Base-by-base conservation (phyloP, 2,888 invertebrate genomes). In the Sceliomorpha sp. region DNA sequence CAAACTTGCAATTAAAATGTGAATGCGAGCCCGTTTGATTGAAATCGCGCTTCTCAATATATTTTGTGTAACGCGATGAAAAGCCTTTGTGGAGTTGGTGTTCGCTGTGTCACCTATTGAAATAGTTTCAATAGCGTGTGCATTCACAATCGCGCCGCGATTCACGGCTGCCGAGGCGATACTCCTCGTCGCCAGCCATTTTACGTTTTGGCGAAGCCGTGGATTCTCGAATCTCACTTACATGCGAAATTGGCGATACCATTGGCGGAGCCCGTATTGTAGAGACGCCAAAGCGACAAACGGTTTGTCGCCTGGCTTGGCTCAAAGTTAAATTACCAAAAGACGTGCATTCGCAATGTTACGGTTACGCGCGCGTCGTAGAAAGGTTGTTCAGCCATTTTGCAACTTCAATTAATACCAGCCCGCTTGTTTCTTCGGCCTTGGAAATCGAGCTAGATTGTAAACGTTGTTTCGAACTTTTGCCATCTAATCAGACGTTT, bases 321-420 rank as follows among this genome's bases (percentile, higher is more conserved):
- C 71, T 51, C 58, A 64, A 53, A 69, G 72, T 62, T 74, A 72
- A 78, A 80, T 79, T 76, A 74, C 67, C 59, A 34, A 53, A 39
- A 34, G 60, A 53, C 45, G 47, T 75, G 67, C 70, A 74, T 63
- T 68, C 55, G 48, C 26, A 44, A 50, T 32, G 5, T 20, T 39
- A 60, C 55, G 59, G 55, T 51, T 51, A 39, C 47, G 31, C 39
- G 36, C 42, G 39, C 40, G 31, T 53, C 59, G 37, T 45, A 40
- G 50, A 36, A 14, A 59, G 39, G 34, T 59, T 48, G 53, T 64
- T 71, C 31, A 48, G 47, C 36, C 60, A 63, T 72, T 77, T 72
- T 75, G 75, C 76, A 74, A 79, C 78, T 78, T 80, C 72, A 79
- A 80, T 80, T 80, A 80, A 79, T 75, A 48, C 50, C 45, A 45